A percentile compares a stretch with the other conserved stretches of the same genome.
These are phyloP conservation scores for Cheumatopsyche charites DNA, from an alignment of 1,140 invertebrate genomes.

Conservation along the genomic window DNA sequence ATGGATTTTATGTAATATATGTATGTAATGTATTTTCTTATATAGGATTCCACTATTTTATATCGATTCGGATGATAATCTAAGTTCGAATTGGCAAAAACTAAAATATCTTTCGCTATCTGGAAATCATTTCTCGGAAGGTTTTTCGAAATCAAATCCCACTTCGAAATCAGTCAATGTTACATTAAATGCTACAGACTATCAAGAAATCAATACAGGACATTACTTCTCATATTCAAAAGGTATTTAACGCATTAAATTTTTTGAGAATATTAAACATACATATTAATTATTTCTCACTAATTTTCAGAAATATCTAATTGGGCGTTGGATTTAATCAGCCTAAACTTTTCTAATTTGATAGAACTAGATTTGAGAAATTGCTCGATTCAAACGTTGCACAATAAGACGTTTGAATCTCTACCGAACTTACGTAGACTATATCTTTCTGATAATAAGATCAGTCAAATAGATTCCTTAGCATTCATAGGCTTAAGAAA, in stretches of 20 bases:
- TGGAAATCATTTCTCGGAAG: conserved; percentile 53
- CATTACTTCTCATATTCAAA: conserved; percentile 30
- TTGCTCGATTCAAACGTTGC: conserved; percentile 60
- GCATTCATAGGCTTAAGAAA: conserved; percentile 54
- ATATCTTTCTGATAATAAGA: conserved; percentile 62
- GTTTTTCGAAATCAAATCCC: conserved; percentile 29
- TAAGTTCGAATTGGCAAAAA: conserved; percentile 41
- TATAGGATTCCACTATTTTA: conserved; percentile 52
- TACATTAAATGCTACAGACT: conserved; percentile 51
- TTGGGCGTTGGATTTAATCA: conserved; percentile 42
- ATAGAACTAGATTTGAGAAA: conserved; percentile 63
- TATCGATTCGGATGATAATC: conserved; percentile 41
- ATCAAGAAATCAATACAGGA: conserved; percentile 26
- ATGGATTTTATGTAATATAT: too few species aligned
- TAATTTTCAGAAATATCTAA: conserved; percentile 38
- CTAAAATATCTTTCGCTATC: conserved; percentile 55
- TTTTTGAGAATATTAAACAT: neutral
- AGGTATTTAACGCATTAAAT: neutral
- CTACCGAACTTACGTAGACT: conserved; percentile 57
- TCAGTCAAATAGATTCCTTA: conserved; percentile 53
- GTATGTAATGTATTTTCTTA: too few species aligned
- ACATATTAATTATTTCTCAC: conserved; percentile 11
- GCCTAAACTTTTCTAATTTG: conserved; percentile 50
- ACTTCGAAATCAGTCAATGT: conserved; percentile 48
- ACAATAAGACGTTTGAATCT: conserved; percentile 54